These are phyloP conservation scores for Mechanitis mazaeus DNA, from an alignment of 2,888 invertebrate genomes.

Conservation along the genomic window DNA sequence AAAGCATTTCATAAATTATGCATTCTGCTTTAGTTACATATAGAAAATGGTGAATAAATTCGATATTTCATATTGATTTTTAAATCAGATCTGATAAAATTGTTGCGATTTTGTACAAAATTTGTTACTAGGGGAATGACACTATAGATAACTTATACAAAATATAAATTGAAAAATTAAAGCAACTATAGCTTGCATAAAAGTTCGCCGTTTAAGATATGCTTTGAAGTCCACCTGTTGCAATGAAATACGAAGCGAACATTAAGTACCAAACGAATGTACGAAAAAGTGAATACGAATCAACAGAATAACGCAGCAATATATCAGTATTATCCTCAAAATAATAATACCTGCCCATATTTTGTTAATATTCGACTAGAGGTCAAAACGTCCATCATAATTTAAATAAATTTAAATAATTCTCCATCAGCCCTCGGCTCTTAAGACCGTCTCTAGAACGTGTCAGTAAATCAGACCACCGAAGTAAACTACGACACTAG, in stretches of 20 bases:
- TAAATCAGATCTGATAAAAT: too few relatives aligned
- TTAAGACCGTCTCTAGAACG: constrained; percentile 44
- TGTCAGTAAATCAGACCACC: constrained; percentile 51
- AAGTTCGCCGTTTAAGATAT: background rate
- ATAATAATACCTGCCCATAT: constrained; percentile 43
- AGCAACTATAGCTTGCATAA: background rate
- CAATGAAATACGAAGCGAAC: background rate
- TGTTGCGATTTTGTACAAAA: too few relatives aligned
- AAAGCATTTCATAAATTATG: too few relatives aligned
- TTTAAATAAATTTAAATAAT: constrained; percentile 29
- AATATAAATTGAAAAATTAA: background rate
- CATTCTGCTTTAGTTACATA: too few relatives aligned
- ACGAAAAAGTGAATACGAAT: background rate
- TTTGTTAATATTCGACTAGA: constrained; percentile 50
- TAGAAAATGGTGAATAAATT: too few relatives aligned
- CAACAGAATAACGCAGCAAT: background rate
- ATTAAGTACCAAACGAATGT: background rate
- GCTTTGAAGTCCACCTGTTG: constrained; percentile 2
- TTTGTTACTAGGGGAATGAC: too few relatives aligned
- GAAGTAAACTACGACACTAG: constrained; percentile 57
- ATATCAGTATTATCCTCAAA: background rate
- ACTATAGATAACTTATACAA: too few relatives aligned
- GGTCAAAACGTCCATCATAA: constrained; percentile 34
- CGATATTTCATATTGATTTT: too few relatives aligned
- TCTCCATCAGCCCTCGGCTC: constrained; percentile 47